phyloP scores from a whole-genome alignment of 2,888 invertebrate species.

The Apoda limacodes region DNA sequence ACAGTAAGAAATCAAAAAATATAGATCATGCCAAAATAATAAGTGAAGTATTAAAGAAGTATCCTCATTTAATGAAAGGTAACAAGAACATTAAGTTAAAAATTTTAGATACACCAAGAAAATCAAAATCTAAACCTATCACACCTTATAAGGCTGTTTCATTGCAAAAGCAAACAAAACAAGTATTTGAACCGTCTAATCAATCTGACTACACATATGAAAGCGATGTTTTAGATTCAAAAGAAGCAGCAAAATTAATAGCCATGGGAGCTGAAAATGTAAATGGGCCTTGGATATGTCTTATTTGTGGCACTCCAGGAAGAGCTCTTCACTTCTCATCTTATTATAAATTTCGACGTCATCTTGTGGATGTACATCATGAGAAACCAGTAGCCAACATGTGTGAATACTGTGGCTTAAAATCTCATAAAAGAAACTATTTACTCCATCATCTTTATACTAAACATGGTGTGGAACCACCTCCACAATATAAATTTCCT shows the following conservation, averaged over 20 bases:
- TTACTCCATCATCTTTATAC: constrained; percentile 83
- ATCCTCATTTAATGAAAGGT: constrained; percentile 87
- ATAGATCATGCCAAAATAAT: constrained; percentile 88
- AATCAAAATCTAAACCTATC: constrained; percentile 28
- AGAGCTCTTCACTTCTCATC: constrained; percentile 79
- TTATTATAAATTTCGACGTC: constrained; percentile 83
- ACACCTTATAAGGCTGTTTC: constrained; percentile 25
- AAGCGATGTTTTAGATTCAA: constrained; percentile 70
- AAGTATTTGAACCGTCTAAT: too few relatives aligned
- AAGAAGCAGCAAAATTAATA: constrained; percentile 71
- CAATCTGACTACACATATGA: constrained; percentile 48
- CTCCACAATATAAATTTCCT: constrained; percentile 78
- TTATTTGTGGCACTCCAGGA: constrained; percentile 77
- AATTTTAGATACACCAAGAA: constrained; percentile 75
- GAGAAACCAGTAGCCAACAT: constrained; percentile 81
- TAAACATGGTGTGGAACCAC: constrained; percentile 82
- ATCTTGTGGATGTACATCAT: constrained; percentile 84
- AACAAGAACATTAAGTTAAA: constrained; percentile 90
- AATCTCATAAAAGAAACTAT: constrained; percentile 78
- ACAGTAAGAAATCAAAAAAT: constrained; percentile 42
- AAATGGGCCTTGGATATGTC: constrained; percentile 85
- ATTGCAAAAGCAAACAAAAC: constrained; percentile 29
- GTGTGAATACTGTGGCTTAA: constrained; percentile 88
- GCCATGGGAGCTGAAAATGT: constrained; percentile 72
- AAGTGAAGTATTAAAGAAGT: constrained; percentile 87